phyloP scores from a whole-genome alignment of 2,113 vertebrate genomes.

The Azemiops feae region DNA sequence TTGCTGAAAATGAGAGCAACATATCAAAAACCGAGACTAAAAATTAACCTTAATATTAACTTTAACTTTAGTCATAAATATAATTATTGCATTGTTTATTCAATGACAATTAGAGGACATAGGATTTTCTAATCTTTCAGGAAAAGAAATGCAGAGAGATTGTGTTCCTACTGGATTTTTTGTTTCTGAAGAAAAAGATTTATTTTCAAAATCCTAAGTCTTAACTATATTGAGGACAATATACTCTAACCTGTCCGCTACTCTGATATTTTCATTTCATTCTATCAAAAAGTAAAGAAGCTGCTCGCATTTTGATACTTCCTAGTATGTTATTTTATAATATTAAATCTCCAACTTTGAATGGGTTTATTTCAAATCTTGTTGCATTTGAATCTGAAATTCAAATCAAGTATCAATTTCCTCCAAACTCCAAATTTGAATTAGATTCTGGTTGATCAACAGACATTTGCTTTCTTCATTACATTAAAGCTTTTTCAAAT shows the following conservation, averaged over 20 bases:
- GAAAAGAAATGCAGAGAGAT: neutral
- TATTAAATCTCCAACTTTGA: neutral
- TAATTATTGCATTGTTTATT: neutral
- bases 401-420: neutral
- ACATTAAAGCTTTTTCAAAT: neutral
- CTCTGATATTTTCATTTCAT: neutral
- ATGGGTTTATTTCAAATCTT: neutral
- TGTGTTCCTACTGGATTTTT: neutral
- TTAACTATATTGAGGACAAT: neutral
- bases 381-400: neutral
- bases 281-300: neutral
- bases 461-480: neutral
- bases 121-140: neutral
- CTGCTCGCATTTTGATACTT: neutral
- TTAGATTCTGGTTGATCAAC: neutral
- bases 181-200: neutral
- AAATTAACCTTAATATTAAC: neutral
- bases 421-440: neutral
- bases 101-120: neutral
- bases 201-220: neutral
- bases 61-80: neutral
- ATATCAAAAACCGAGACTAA: neutral
- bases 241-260: neutral
- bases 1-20: neutral
- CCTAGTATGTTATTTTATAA: neutral